phyloP scores from a whole-genome alignment of 2,888 invertebrate genomes.

The Lochmaea capreae region DNA sequence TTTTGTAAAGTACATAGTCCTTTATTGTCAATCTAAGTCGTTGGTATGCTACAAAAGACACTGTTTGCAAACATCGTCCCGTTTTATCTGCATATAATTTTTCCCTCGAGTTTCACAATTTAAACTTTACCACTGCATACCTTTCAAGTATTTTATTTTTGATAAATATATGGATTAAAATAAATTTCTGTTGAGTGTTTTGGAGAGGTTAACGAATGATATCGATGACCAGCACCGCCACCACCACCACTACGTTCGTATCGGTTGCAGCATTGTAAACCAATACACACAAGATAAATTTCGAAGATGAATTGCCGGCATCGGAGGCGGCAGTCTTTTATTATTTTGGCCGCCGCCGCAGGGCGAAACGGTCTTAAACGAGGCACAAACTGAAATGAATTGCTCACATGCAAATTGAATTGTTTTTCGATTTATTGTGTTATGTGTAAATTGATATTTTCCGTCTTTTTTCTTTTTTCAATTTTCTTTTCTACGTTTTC shows the following conservation, averaged over 20 bases:
- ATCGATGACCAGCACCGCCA: slow-evolving; percentile 46
- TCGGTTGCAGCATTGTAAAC: slow-evolving; percentile 52
- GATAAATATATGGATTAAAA: no score
- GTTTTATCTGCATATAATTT: slow-evolving; percentile 9
- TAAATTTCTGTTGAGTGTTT: background rate
- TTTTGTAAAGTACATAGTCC: slow-evolving; percentile 11
- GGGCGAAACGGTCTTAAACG: slow-evolving; percentile 55
- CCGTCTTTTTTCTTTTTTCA: slow-evolving; percentile 21
- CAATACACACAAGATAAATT: slow-evolving; percentile 59
- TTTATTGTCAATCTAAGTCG: slow-evolving; percentile 8
- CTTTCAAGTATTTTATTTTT: no score
- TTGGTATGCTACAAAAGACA: background rate
- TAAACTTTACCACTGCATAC: slow-evolving; percentile 5
- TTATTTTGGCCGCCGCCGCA: slow-evolving; percentile 53
- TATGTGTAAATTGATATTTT: slow-evolving; percentile 52
- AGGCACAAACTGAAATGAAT: slow-evolving; percentile 55
- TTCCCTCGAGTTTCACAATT: background rate
- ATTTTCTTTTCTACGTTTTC: slow-evolving; percentile 19
- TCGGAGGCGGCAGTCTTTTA: slow-evolving; percentile 52
- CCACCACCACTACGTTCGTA: slow-evolving; percentile 7
- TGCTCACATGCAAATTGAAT: slow-evolving; percentile 59
- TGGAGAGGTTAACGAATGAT: slow-evolving; percentile 44
- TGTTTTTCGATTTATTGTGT: slow-evolving; percentile 58
- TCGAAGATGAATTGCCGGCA: slow-evolving; percentile 53
- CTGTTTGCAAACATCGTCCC: background rate